Base-by-base conservation (phyloP, 2,888 invertebrate species). In the Drosophila yooni region DNA sequence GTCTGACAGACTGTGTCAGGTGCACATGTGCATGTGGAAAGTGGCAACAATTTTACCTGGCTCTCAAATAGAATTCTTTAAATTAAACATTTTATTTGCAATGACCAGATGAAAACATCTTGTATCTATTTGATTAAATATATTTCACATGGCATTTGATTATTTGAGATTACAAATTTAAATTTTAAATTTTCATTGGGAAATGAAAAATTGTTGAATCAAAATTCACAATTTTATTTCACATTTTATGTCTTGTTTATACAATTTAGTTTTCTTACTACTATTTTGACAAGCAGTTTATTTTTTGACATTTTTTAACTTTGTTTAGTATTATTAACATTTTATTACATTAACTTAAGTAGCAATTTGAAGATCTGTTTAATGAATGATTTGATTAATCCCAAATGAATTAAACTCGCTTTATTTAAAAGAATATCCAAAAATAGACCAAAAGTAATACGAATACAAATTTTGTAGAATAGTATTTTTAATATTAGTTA, bases 241-340 rank as follows among this genome's bases (percentile, higher is more conserved):
- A 1, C 21, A 21, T 43, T 43, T 43, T 7, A 43, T 43, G 1
- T 21, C 13, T 21, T 13, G 7, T 13, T 21, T 21, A 21, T 7
- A 21, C 11, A 43, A 43, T 7, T 21, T 21, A 43, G 1, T 13
- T 43, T 43, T 21, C 43, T 21, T 13, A 21, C 7, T 21, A 2
- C 3, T 21, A 21, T 46, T 46, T 46, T 13, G 6, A 13, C 7
- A 13, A 3, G 7, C 7, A 46, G 2, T 46, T 21, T 13, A 43
- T 7, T 21, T 21, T 13, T 7, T 13, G 21, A 0, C 0, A 13
- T 46, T 7, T 21, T 7, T 21, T 0, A 46, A 13, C 2, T 7
- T 46, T 7, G 6, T 13, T 2, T 21, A 1, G 0, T 7, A 46
- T 46, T 13, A 21, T 2, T 21, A 21, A 3, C 3, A 21, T 11